Percentiles rank a stretch among this genome's conserved stretches.
Evolutionary conservation across 37 sponge, comb jelly and placozoan species (phyloP).

Genomic region (Spongilla lacustris): DNA sequence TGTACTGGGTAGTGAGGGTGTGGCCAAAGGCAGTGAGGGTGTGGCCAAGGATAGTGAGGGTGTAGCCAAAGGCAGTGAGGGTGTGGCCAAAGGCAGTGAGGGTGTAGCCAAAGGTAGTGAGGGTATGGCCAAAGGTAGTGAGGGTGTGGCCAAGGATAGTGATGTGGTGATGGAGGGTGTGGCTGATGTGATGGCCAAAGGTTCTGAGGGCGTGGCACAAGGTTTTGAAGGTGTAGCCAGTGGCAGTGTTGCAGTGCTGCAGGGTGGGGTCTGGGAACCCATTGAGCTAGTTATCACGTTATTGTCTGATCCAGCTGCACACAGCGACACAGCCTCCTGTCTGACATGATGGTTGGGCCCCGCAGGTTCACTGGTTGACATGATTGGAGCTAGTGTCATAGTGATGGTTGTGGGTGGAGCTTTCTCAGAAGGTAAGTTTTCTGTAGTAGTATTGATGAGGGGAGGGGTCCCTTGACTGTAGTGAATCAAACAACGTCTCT

Average conservation of each 20-base stretch:
- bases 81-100: not conserved
- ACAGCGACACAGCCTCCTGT: no score
- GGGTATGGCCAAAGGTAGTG: not conserved
- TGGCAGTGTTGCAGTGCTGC: no score
- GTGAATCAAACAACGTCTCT: not conserved
- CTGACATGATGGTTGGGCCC: no score
- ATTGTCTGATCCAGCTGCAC: no score
- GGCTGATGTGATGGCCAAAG: not conserved
- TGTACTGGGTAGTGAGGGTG: no score
- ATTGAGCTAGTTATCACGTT: no score
- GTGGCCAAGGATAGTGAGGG: no score
- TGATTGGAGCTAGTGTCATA: no score
- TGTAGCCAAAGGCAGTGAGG: no score
- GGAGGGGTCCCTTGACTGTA: not conserved
- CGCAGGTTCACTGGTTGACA: not conserved
- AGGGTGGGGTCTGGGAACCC: no score
- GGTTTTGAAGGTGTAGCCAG: no score
- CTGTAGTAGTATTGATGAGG: not conserved
- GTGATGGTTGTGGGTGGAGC: not conserved
- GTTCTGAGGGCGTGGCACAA: not conserved
- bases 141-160: not conserved
- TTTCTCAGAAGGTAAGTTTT: not conserved
- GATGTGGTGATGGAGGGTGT: not conserved
- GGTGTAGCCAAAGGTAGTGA: not conserved
- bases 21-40: no score